Conservation (phyloP, 2,113 vertebrate species). For the Vanacampus margaritifer region DNA sequence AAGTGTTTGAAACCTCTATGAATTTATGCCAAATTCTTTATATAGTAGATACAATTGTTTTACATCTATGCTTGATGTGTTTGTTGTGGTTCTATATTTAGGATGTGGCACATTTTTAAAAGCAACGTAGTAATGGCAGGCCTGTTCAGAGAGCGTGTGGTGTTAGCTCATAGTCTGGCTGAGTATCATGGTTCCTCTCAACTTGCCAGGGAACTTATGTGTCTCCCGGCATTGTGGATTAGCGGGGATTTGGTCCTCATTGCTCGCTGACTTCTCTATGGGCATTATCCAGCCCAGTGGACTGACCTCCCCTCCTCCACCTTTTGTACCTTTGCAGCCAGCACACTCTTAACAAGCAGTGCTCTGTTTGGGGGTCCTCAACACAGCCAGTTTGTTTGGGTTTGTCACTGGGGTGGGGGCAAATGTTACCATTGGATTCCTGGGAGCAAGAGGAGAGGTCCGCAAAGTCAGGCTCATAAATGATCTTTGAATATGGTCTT, state of each 20-base stretch:
- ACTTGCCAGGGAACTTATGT: constrained; percentile 53
- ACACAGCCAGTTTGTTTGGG: constrained; percentile 29
- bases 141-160: constrained; percentile 2
- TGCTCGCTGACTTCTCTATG: constrained; percentile 49
- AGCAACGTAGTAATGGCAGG: neutral
- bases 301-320: constrained; percentile 51
- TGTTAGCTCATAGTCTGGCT: constrained; percentile 9
- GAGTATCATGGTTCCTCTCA: constrained; percentile 20
- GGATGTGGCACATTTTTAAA: neutral
- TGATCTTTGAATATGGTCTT: constrained; percentile 1
- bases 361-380: constrained; percentile 24
- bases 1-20: too few species aligned
- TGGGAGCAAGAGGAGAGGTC: neutral
- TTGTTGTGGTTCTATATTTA: neutral
- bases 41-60: too few species aligned
- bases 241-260: constrained; percentile 59
- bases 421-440: constrained; percentile 30
- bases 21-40: too few species aligned
- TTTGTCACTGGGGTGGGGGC: neutral
- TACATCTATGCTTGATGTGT: neutral
- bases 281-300: constrained; percentile 38
- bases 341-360: constrained; percentile 34
- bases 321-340: constrained; percentile 42
- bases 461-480: constrained; percentile 3
- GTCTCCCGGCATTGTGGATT: constrained; percentile 52